These are phyloP conservation scores for Argyrosomus japonicus DNA, from an alignment of 2,113 vertebrate species.

Conservation along the genomic window DNA sequence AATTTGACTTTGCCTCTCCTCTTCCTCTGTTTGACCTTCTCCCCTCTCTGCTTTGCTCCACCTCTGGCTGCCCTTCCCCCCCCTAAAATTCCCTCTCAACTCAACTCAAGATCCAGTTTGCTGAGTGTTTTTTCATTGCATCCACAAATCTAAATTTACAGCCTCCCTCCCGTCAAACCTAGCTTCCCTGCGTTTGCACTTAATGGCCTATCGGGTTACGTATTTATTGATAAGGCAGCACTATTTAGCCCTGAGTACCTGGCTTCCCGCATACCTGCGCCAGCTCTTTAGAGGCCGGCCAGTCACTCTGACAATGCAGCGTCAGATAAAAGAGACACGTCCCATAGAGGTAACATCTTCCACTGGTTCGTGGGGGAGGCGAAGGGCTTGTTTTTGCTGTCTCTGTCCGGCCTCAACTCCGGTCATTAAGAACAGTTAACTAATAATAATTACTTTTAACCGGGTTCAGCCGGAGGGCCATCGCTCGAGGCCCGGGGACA, in stretches of 20 bases:
- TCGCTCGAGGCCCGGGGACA: slow-evolving; percentile 62
- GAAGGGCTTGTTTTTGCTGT: slow-evolving; percentile 55
- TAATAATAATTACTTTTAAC: slow-evolving; percentile 81
- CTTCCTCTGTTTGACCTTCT: slow-evolving; percentile 44
- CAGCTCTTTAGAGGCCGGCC: slow-evolving; percentile 61
- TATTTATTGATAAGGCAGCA: slow-evolving; percentile 82
- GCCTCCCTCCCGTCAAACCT: slow-evolving; percentile 54
- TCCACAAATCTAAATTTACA: slow-evolving; percentile 78
- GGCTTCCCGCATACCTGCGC: slow-evolving; percentile 68
- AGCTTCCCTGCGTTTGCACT: slow-evolving; percentile 65
- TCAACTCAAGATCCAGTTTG: slow-evolving; percentile 47
- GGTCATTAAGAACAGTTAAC: slow-evolving; percentile 84
- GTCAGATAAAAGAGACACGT: slow-evolving; percentile 52
- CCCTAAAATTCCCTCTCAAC: slow-evolving; percentile 32
- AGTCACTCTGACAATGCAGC: slow-evolving; percentile 57
- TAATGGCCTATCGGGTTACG: slow-evolving; percentile 70
- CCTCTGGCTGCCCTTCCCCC: slow-evolving; percentile 51
- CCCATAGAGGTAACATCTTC: slow-evolving; percentile 35
- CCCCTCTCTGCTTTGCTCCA: slow-evolving; percentile 12
- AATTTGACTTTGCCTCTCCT: slow-evolving; percentile 47
- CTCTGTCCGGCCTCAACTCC: slow-evolving; percentile 46
- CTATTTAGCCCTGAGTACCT: slow-evolving; percentile 70
- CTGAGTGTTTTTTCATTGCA: slow-evolving; percentile 64
- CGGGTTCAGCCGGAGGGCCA: slow-evolving; percentile 51
- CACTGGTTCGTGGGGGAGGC: slow-evolving; percentile 39